Conservation (phyloP, 23 tunicate species). For the Clavelina lepadiformis region DNA sequence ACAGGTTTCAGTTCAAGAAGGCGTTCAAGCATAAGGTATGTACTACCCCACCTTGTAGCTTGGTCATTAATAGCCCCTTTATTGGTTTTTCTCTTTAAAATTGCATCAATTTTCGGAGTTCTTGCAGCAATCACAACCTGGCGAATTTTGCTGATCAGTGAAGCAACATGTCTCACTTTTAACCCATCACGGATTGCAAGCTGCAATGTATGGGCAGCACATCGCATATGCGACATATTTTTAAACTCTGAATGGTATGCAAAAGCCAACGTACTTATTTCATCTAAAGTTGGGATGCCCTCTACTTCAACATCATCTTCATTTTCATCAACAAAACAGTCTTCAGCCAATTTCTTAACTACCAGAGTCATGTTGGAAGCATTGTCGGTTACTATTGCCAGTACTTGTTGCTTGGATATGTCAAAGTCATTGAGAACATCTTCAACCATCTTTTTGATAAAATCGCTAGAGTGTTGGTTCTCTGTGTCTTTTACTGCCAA, state of each 20-base stretch:
- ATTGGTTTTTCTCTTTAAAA: slow-evolving; percentile 9
- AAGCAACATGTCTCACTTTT: slow-evolving; percentile 13
- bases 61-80: slow-evolving; percentile 29
- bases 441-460: slow-evolving; percentile 4
- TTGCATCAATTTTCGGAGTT: slow-evolving; percentile 26
- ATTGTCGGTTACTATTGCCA: too few species aligned
- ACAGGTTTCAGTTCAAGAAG: slow-evolving; percentile 32
- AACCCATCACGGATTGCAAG: slow-evolving; percentile 40
- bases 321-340: too few species aligned
- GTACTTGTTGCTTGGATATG: too few species aligned
- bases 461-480: slow-evolving; percentile 23
- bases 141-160: slow-evolving; percentile 30
- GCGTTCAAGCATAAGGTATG: slow-evolving; percentile 29
- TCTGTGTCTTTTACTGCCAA: slow-evolving; percentile 30
- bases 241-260: not conserved
- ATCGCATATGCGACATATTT: slow-evolving; percentile 18
- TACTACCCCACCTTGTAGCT: slow-evolving; percentile 26
- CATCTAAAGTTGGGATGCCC: too few species aligned
- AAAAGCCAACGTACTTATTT: not conserved
- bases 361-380: too few species aligned
- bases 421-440: slow-evolving; percentile 19
- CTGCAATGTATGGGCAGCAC: slow-evolving; percentile 30
- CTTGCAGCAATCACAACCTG: slow-evolving; percentile 36
- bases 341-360: too few species aligned
- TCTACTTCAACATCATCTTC: too few species aligned